A percentile compares a stretch with the other conserved stretches of the same genome.
These are phyloP conservation scores for Microctenopoma steveboyesi DNA, from an alignment of 2,797 vertebrate species.

Conservation along the genomic window DNA sequence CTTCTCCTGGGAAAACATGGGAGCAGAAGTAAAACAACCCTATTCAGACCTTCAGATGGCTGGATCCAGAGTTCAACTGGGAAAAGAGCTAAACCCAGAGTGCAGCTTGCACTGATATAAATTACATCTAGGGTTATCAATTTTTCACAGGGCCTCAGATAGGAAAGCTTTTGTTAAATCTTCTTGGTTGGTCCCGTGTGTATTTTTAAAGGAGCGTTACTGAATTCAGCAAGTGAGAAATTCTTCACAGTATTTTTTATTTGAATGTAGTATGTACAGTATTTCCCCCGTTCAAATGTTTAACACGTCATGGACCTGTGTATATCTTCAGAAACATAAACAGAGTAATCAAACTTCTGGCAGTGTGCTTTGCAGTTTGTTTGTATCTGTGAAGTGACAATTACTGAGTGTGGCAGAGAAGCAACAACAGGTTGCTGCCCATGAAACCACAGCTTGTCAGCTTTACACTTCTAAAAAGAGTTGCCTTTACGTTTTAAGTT, in stretches of 20 bases:
- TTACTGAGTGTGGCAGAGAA: too few relatives aligned
- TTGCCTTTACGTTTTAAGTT: too few relatives aligned
- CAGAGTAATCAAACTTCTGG: too few relatives aligned
- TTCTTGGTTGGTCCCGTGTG: constrained; percentile 5
- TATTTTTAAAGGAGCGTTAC: constrained; percentile 13
- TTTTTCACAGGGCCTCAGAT: constrained; percentile 35
- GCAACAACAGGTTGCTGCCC: too few relatives aligned
- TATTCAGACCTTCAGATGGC: background rate
- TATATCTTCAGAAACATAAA: too few relatives aligned
- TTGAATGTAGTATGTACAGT: background rate
- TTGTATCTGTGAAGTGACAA: too few relatives aligned
- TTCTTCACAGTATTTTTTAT: background rate
- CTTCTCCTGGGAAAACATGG: constrained; percentile 1
- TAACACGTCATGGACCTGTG: background rate
- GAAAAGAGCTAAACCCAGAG: constrained; percentile 15
- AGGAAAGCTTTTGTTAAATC: constrained; percentile 27
- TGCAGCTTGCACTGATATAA: constrained; percentile 32
- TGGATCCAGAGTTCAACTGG: constrained; percentile 14
- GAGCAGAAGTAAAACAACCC: constrained; percentile 29
- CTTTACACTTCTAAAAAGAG: too few relatives aligned
- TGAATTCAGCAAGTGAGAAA: constrained; percentile 1
- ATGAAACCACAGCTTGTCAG: too few relatives aligned
- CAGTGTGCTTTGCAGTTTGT: too few relatives aligned
- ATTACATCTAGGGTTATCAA: constrained; percentile 22
- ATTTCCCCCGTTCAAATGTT: background rate